Percentiles rank a stretch among this genome's conserved stretches.
phyloP scores from a whole-genome alignment of 2,797 vertebrate genomes.

The Cottoperca gobio region DNA sequence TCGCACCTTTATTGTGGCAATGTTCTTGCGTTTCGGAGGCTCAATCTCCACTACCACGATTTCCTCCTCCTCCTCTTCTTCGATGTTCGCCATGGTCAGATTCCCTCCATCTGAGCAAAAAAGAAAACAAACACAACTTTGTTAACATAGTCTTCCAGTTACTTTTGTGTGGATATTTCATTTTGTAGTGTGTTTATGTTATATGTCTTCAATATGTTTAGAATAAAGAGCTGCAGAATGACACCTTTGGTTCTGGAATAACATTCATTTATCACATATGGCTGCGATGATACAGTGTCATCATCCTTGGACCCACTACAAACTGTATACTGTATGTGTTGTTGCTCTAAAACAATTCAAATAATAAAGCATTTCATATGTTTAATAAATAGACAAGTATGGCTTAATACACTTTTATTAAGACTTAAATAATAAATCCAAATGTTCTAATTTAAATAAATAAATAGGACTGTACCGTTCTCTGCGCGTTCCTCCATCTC shows the following conservation, averaged over 20 bases:
- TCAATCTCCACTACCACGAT: conserved; percentile 77
- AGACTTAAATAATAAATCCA: background rate
- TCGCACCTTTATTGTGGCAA: conserved; percentile 89
- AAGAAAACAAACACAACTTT: background rate
- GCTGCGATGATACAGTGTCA: background rate
- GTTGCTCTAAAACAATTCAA: background rate
- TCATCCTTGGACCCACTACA: background rate
- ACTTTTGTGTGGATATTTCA: background rate
- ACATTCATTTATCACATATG: background rate
- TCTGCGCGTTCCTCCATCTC: conserved; percentile 71
- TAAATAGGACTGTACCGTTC: conserved; percentile 49
- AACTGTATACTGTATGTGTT: background rate
- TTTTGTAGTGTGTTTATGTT: background rate
- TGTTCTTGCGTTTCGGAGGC: conserved; percentile 84
- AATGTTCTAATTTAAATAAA: background rate
- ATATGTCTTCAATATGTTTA: too few relatives aligned
- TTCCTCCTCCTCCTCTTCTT: conserved; percentile 82
- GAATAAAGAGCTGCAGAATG: too few relatives aligned
- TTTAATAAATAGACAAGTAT: background rate
- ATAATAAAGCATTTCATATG: background rate
- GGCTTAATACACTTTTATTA: background rate
- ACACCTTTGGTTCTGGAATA: background rate
- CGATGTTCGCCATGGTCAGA: conserved; percentile 82
- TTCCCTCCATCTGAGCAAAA: conserved; percentile 82
- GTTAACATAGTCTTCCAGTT: background rate